Evolutionary conservation across 2,888 invertebrate species (phyloP), one percentile per base, ranked within the genome.

Genomic region (Chrysolina americana): DNA sequence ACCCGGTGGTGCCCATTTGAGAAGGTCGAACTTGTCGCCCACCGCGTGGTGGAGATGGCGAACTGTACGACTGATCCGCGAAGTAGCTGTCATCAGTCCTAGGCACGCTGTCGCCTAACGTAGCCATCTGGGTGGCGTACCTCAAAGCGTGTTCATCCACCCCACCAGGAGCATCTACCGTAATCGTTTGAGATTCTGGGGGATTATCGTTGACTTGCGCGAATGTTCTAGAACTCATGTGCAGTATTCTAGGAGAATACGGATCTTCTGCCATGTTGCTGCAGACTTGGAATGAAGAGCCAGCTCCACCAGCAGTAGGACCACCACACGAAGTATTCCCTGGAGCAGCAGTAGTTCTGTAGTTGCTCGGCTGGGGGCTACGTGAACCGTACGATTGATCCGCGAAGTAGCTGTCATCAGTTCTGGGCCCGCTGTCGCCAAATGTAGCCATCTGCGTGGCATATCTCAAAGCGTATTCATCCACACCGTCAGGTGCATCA

Each of bases 401-500:
- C 13, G 53, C 53, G 21, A 53, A 53, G 11, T 53, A 53, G 11
- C 53, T 44, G 1, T 44, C 44, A 8, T 44, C 44, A 36, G 4
- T 36, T 15, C 44, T 44, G 0, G 44, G 6, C 36, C 4, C 10
- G 53, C 53, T 53, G 21, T 53, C 53, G 6, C 53, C 53, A 1
- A 53, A 53, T 5, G 53, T 53, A 13, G 53, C 53, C 53, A 53
- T 53, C 53, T 53, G 53, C 1, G 53, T 53, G 21, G 53, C 53
- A 11, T 53, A 53, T 21, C 53, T 53, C 53, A 53, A 53, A 3
- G 53, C 19, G 13, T 17, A 13, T 21, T 53, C 21, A 5, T 53
- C 53, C 1, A 66, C 41, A 15, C 66, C 66, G 8, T 36, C 66
- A n/a, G 66, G 66, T 28, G 66, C 66, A 36, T 66, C 66, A 4